Evolutionary conservation across 2,888 invertebrate genomes (phyloP).

Genomic region (Alentia gelatinosa): DNA sequence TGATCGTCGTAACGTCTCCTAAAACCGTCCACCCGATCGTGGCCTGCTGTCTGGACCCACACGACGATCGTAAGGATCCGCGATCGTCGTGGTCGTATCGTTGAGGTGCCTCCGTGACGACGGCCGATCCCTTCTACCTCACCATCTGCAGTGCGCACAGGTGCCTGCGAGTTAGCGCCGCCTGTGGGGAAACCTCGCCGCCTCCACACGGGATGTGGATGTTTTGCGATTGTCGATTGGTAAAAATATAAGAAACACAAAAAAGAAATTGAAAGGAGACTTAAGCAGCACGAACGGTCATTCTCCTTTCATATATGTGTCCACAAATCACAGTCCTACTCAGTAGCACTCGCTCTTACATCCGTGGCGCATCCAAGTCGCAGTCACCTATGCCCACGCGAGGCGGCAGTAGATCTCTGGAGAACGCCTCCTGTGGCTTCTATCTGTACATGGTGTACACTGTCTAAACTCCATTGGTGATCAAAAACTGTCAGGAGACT

Average conservation of each 20-base stretch:
- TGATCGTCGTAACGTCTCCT: no score
- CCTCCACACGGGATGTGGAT: neutral
- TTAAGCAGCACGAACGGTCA: neutral
- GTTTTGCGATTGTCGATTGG: neutral
- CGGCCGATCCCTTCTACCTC: neutral
- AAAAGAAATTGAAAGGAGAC: neutral
- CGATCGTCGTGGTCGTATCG: neutral
- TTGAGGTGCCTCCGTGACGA: neutral
- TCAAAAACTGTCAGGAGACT: neutral
- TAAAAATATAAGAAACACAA: neutral
- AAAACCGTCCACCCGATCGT: no score
- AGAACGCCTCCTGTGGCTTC: neutral
- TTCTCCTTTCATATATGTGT: neutral
- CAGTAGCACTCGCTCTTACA: neutral
- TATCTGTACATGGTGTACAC: neutral
- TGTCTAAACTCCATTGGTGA: conserved; percentile 16
- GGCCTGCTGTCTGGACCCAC: no score
- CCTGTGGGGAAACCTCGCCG: no score
- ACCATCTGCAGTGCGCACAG: neutral
- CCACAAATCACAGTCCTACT: conserved; percentile 6
- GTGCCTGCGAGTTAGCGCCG: neutral
- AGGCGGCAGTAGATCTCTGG: neutral
- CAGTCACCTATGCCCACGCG: neutral
- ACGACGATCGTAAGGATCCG: neutral
- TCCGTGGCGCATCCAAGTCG: neutral